Conservation (phyloP, 2,797 vertebrate genomes). For the Staurois parvus region DNA sequence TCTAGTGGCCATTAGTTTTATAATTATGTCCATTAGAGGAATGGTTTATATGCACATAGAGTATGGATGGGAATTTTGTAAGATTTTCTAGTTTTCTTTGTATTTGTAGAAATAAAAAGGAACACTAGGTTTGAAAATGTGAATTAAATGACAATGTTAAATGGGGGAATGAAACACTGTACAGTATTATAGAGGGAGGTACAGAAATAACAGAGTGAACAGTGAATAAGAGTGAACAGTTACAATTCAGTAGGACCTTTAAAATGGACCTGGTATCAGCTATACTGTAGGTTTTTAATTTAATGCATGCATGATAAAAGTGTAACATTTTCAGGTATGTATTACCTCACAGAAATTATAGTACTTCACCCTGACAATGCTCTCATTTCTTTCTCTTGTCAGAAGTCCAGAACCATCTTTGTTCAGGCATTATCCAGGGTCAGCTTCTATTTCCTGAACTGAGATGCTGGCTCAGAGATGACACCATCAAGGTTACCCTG, state of each 20-base stretch:
- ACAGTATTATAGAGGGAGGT: neutral
- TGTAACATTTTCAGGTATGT: no score
- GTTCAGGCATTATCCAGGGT: no score
- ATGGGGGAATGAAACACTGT: neutral
- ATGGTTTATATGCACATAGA: constrained; percentile 1
- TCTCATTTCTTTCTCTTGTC: no score
- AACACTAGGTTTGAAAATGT: neutral
- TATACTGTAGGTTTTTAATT: neutral
- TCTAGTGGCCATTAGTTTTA: constrained; percentile 41
- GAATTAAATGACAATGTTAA: neutral
- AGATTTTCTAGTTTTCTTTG: constrained; percentile 4
- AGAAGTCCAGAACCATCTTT: no score
- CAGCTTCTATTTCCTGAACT: no score
- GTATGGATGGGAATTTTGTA: constrained; percentile 16
- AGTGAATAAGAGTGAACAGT: no score
- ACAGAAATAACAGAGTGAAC: no score
- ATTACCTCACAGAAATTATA: no score
- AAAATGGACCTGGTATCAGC: neutral
- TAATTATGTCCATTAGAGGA: constrained; percentile 44
- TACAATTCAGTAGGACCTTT: neutral
- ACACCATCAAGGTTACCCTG: no score
- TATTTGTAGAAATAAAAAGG: neutral
- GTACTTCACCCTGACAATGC: no score
- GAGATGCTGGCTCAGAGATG: no score
- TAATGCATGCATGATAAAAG: neutral